phyloP scores from a whole-genome alignment of 2,797 vertebrate species.

The Tragopan temminckii region DNA sequence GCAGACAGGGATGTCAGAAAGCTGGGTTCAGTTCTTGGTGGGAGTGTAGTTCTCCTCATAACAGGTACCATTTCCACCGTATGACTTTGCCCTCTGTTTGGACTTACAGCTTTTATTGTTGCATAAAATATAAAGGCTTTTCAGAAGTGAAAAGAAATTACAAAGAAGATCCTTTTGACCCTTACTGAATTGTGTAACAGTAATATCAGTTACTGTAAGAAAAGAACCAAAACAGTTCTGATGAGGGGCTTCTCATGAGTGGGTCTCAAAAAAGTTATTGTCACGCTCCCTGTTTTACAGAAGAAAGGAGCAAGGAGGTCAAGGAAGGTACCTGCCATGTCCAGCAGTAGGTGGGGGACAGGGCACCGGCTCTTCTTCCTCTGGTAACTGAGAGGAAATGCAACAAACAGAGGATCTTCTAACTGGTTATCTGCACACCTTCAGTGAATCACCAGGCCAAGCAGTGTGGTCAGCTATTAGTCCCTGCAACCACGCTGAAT shows the following conservation, averaged over 20 bases:
- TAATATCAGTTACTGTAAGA: conserved; percentile 21
- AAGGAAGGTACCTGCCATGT: no score
- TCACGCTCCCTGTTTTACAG: background rate
- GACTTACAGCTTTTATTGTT: background rate
- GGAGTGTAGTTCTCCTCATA: background rate
- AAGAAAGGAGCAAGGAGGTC: background rate
- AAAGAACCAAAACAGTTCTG: background rate
- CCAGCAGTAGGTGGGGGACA: background rate
- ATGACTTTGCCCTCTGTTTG: background rate
- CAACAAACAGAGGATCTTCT: background rate
- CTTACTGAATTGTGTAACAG: background rate
- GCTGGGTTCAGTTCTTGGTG: background rate
- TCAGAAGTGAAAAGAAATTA: conserved; percentile 25
- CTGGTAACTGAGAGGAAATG: background rate
- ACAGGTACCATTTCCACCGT: background rate
- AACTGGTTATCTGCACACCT: background rate
- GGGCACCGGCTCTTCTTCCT: background rate
- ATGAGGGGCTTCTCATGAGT: background rate
- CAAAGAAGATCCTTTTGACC: conserved; percentile 30
- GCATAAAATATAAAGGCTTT: conserved; percentile 34
- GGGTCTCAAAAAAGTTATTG: background rate
- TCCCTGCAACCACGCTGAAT: conserved; percentile 1
- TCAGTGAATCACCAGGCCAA: background rate
- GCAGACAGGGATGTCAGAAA: background rate
- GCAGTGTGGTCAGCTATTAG: background rate